Evolutionary conservation across 2,888 invertebrate species (phyloP).

Genomic region (Ceriagrion tenellum): DNA sequence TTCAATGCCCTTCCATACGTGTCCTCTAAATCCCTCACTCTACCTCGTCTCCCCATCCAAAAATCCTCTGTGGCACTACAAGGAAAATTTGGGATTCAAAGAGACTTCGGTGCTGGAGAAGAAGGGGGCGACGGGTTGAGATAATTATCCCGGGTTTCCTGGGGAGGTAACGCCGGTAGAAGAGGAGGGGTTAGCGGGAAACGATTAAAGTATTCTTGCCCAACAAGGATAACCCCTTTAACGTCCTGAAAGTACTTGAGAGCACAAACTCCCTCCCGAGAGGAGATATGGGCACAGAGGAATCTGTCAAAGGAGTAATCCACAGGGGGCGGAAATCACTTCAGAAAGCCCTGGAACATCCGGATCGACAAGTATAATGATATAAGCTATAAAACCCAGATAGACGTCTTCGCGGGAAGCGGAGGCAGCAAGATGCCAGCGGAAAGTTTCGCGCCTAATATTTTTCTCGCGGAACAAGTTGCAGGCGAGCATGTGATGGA

Average conservation of each 20-base stretch:
- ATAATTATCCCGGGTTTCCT: not conserved
- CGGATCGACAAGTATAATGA: no score
- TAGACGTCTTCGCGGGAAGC: no score
- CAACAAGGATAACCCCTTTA: not conserved
- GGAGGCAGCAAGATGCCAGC: no score
- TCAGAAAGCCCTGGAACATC: not conserved
- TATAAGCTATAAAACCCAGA: no score
- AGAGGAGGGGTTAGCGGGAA: not conserved
- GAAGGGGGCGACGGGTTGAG: not conserved
- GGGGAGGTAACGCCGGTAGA: not conserved
- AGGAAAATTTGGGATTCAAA: conserved; percentile 31
- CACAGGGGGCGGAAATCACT: not conserved
- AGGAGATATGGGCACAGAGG: not conserved
- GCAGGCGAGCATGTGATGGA: no score
- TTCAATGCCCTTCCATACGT: not conserved
- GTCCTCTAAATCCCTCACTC: not conserved
- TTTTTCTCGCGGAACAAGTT: no score
- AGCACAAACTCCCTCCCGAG: not conserved
- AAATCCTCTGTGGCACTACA: not conserved
- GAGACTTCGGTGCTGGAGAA: not conserved
- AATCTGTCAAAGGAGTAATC: not conserved
- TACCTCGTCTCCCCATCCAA: not conserved
- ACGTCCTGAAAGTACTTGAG: not conserved
- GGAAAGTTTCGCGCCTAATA: no score
- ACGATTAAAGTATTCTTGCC: not conserved